Base-by-base conservation (phyloP, 2,888 invertebrate species). In the Drosophila niveifrons region DNA sequence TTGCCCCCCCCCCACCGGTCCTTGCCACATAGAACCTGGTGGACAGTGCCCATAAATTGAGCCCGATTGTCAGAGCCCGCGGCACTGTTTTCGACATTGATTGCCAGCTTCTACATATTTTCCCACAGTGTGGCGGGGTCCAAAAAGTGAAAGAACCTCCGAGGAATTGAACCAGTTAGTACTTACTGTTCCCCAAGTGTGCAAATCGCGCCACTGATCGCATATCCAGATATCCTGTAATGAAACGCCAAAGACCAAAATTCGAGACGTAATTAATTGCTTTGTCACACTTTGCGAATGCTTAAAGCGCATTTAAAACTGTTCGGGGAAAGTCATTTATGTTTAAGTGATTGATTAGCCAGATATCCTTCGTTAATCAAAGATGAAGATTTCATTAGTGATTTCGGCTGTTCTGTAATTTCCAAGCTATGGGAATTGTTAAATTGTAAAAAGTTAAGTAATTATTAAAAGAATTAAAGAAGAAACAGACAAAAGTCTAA, bases 21-120 rank as follows among this genome's bases (percentile, higher is more conserved):
- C 50, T 31, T 39, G 18, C 10, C 11, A 13, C 31, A 15, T 44
- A 46, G 29, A 62, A 34, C 59, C 65, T 70, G 80, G 59, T 23
- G 23, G 23, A 23, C 67, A 57, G 47, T 53, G 78, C 78, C 73
- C 88, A 85, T 85, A 85, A 85, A 85, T 85, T 79, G 85, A 77
- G 79, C 68, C 81, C 73, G 73, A 73, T 85, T 85, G 85, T 82
- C 82, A 88, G 71, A 66, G 85, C 84, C 84, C 46, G 66, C 72
- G 81, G 84, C 84, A 61, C 57, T 62, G 41, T 77, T 85, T 82
- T 88, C 79, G 88, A 85, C 84, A 85, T 85, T 85, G 88, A 85
- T 85, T 85, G 84, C 88, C 85, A 85, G 84, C 85, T 85, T 85
- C 84, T 79, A 88, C 86, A 88, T 82, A 88, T 85, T 85, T 85